Base-by-base conservation (phyloP, 92 coral and sea anemone species). In the Palythoa heliodiscus region DNA sequence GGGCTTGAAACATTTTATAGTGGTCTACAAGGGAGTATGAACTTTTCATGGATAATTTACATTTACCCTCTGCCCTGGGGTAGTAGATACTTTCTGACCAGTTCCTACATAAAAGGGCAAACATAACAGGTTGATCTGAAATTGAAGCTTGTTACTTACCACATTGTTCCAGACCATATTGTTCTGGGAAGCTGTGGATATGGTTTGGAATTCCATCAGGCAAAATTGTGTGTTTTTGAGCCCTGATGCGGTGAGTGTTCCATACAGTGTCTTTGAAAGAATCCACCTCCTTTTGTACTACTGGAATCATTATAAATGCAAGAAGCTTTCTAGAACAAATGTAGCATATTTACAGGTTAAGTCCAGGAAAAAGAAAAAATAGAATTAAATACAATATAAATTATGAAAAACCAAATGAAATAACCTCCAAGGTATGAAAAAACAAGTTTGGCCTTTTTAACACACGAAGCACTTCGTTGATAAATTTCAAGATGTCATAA, bases 201-300 rank as follows among this genome's bases (percentile, higher is more conserved):
- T 82, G 86, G 67, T 70, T 69, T 25, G 86, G 86, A 73, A 82
- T 82, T 68, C 86, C 68, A 82, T 82, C 86, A 69, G 86, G 77
- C 77, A 82, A 69, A 82, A 82, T 82, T 38, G 86, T 82, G 77
- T 82, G 39, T 69, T 73, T 82, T 69, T 82, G 86, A 50, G 86
- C 64, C 67, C 86, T 82, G 77, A 82, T 82, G 52, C 86, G 67
- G 77, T 82, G 86, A 66, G 86, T 47, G 77, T 82, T 81, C 75
- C 85, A 81, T 20, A 81, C 75, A 66, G 85, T 81, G 75, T 81
- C 77, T 69, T 69, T 82, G 52, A 82, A 82, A 69, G 77, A 82
- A 69, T 82, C 77, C 86, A 61, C 58, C 74, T 63, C 73, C 55
- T 61, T 80, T 24, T 78, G 83, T 55, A 78, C 71, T 57, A 78